phyloP scores from a whole-genome alignment of 2,888 invertebrate species.

The Coelinius sp. region DNA sequence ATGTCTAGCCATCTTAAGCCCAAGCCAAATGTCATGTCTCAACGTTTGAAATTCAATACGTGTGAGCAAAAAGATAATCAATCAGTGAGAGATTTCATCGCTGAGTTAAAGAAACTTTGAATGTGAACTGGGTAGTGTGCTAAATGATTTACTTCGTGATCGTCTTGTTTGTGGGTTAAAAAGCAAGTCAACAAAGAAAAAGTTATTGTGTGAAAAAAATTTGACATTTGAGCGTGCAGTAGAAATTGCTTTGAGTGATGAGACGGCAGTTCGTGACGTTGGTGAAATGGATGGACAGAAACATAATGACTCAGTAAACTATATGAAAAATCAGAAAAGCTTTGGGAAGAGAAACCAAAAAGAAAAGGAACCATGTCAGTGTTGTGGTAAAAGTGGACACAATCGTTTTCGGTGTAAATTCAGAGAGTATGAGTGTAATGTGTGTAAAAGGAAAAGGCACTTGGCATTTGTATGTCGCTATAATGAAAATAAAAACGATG shows the following conservation, averaged over 20 bases:
- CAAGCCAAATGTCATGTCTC: conserved; percentile 37
- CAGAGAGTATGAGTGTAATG: conserved; percentile 29
- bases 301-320: background rate
- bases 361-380: background rate
- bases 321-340: background rate
- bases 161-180: conserved; percentile 41
- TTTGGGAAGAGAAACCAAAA: background rate
- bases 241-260: conserved; percentile 34
- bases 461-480: conserved; percentile 24
- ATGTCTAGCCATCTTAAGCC: conserved; percentile 44
- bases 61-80: conserved; percentile 27
- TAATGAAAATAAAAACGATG: conserved; percentile 5
- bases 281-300: conserved; percentile 20
- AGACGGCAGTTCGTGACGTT: conserved; percentile 30
- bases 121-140: conserved; percentile 19
- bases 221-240: conserved; percentile 30
- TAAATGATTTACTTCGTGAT: conserved; percentile 31
- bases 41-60: conserved; percentile 43
- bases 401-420: conserved; percentile 26
- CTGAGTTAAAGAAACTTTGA: background rate
- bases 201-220: conserved; percentile 33
- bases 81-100: background rate
- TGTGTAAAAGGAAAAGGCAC: conserved; percentile 28
- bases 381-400: conserved; percentile 30
- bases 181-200: conserved; percentile 32